Evolutionary conservation across 2,113 vertebrate genomes (phyloP), one percentile per base, ranked within the genome.

Genomic region (Cnemophilus loriae): DNA sequence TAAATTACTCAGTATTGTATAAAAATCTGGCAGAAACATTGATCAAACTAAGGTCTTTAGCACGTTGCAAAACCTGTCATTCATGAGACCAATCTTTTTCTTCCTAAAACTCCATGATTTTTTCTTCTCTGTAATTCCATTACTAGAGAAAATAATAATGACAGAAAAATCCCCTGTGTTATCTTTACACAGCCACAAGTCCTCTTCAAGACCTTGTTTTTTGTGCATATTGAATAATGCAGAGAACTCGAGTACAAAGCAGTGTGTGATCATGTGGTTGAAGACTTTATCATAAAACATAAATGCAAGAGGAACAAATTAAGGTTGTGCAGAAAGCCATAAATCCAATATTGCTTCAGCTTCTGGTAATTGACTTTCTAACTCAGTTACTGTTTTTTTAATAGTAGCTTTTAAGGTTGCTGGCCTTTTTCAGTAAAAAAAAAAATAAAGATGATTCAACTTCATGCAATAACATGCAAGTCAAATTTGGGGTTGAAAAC

Each of bases 301-400:
- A 90, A 73, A 78, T 7, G 35, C 20, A 95, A 92, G 56, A 86
- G 11, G 53, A 93, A 86, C n/a, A 77, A 94, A 95, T 84, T 89
- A 90, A 84, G 56, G 55, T 87, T 89, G 73, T 86, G 70, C 69
- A 91, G 64, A 93, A 93, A 96, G 74, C 52, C 35, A 75, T 78
- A 86, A 93, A 95, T 84, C 28, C 42, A 84, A 46, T 81, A 81
- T 27, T 71, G 64, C 69, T 89, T 89, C 83, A 90, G 80, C 65
- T 71, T 92, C 57, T 76, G 24, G 69, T 79, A 93, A 91, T 1
- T 91, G 81, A 96, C 83, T 90, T 89, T 92, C 46, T 86, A 90
- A 86, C 55, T 88, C 76, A 68, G 60, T 55, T 79, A 87, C 52
- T 82, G 28, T 71, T 82, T 61, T 93, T 92, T 89, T 46, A 85